Evolutionary conservation across 1,140 invertebrate species (phyloP), one percentile per base, ranked within the genome.

Genomic region (Drosophila pachea): DNA sequence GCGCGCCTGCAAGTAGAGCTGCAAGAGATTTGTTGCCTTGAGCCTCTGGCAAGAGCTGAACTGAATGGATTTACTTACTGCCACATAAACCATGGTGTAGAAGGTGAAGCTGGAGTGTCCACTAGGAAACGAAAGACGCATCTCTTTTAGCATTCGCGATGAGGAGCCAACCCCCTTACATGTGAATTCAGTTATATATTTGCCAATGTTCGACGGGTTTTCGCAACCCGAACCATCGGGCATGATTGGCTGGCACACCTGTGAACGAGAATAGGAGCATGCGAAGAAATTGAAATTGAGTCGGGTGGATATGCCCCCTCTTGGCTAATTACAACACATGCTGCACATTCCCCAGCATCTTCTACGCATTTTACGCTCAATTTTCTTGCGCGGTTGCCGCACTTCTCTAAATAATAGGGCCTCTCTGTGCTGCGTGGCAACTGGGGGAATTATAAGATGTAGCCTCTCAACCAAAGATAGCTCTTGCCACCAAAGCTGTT

Each of bases 1-100:
- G 56, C 95, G 91, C 36, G 93, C 90, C 86, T 98, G 95, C 7
- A 98, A 87, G 83, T 97, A 98, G 35, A 97, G 91, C 96, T 97
- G 91, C 3, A 63, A 49, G 16, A 7, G 11, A 40, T 8, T 36
- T 29, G 31, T 40, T 29, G 11, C 31, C 31, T 7, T 5, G 12
- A 7, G 33, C 3, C 22, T 22, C 22, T 22, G 12, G 22, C 42
- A 82, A 36, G 4, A 22, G 31, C 7, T 6, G 16, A 40, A 68
- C 90, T 86, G 9, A 89, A 54, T 29, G 11, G 22, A 3, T 50
- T 33, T 52, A 94, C 94, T 95, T 92, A 95, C 94, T 77, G 92
- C 92, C 78, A 95, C 91, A 90, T 94, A 95, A 43, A 95, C 89
- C 94, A 95, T 95, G 22, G 94, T 93, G 82, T 94, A 95, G 68